Base-by-base conservation (phyloP, 2,888 invertebrate genomes). In the Priapulus caudatus region DNA sequence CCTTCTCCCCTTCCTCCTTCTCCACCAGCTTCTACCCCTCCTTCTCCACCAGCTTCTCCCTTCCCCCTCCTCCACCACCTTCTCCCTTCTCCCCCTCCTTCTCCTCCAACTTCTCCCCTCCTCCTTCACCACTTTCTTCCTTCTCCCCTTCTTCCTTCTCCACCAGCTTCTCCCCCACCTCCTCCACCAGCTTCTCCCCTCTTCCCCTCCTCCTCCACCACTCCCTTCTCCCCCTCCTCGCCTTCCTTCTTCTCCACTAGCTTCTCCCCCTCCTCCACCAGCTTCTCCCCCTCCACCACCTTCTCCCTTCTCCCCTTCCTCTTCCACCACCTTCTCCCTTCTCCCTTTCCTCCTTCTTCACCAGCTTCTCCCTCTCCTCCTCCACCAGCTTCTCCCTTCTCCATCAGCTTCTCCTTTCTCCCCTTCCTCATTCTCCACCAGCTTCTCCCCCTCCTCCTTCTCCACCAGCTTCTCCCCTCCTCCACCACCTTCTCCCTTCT, bases 141-240 rank as follows among this genome's bases (percentile, higher is more conserved):
- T 16, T 19, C 44, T 19, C 43, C 33, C 19, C 33, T 10, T 19
- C 19, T 19, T 16, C 33, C 44, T 19, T 16, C 33, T 23, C 33
- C 48, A 15, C 19, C 20, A 15, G 15, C 44, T 10, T 15, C 33
- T 23, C 33, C 48, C 48, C 19, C 48, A 5, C 33, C 43, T 21
- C 54, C 22, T 23, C 43, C 18, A 20, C 45, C 23, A 16, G 23
- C n/a, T 45, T 24, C 51, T 47, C 23, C 23, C 1, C 4, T 23
- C 45, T 21, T 52, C 52, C 23, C 52, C 54, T 45, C 3, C 47
- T 54, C 52, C 54, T 24, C 43, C 45, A n/a, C 24, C 49, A 24
- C 22, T 21, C 23, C 51, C 21, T 33, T 55, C 56, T 47, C 47
- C 24, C 47, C 43, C 55, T 56, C 44, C 22, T 24, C 43, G 47